A percentile compares a stretch with the other conserved stretches of the same genome.
phyloP scores from a whole-genome alignment of 1,140 invertebrate species.

The Drosophila setifemur region DNA sequence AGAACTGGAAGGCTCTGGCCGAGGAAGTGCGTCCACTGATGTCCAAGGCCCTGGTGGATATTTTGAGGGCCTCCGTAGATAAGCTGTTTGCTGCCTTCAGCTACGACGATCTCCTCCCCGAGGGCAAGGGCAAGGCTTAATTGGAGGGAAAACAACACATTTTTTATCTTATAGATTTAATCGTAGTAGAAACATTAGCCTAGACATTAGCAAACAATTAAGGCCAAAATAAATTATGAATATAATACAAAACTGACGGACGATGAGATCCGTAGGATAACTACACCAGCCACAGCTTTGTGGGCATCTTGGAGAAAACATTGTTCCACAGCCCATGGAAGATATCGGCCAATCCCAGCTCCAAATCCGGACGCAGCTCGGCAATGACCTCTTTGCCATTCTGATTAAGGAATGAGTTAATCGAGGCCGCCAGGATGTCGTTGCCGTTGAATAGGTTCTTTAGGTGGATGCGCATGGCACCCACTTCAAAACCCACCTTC shows the following conservation, averaged over 20 bases:
- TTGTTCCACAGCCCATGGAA: constrained; percentile 90
- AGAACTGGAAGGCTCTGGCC: constrained; percentile 85
- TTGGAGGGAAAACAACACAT: neutral
- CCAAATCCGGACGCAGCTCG: constrained; percentile 91
- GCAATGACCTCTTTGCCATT: constrained; percentile 92
- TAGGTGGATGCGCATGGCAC: constrained; percentile 84
- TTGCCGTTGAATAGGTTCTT: constrained; percentile 84
- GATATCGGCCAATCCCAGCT: constrained; percentile 88
- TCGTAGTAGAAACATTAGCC: constrained; percentile 35
- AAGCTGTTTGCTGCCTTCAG: constrained; percentile 80
- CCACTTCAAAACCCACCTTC: constrained; percentile 84
- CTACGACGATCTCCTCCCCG: constrained; percentile 71
- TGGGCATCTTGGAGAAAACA: constrained; percentile 89
- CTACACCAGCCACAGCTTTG: constrained; percentile 88
- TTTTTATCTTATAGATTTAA: constrained; percentile 36
- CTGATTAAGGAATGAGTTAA: constrained; percentile 88
- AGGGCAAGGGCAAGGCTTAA: neutral
- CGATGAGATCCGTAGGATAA: neutral
- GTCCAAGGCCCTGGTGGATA: constrained; percentile 83
- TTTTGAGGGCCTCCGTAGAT: constrained; percentile 85
- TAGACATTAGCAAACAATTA: constrained; percentile 33
- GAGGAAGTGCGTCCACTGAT: constrained; percentile 85
- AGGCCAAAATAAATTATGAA: constrained; percentile 59
- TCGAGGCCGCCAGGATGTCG: constrained; percentile 83
- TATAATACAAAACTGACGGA: constrained; percentile 21